Base-by-base conservation (phyloP, 2,797 vertebrate species). In the Dallia pectoralis region DNA sequence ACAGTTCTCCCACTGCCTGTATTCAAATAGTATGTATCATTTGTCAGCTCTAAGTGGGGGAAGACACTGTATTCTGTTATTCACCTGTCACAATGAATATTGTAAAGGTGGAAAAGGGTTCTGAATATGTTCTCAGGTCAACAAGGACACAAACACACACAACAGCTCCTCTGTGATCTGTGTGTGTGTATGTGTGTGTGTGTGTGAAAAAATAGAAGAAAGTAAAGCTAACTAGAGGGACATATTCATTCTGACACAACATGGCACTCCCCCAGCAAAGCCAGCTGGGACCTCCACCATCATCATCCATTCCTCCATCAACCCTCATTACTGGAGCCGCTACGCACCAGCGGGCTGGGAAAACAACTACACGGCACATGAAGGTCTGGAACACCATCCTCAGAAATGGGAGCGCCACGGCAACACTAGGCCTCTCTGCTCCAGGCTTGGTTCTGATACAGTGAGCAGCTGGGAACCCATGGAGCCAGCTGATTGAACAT, bases 271-370 rank as follows among this genome's bases (percentile, higher is more conserved):
- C 74, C 68, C 79, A 72, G 29, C 73, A 25, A 74, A 16, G 71
- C 81, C 79, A 85, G 78, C 87, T 85, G 78, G 68, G 80, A 49
- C 73, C 77, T 33, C 69, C 32, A 12, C 69, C 67, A 79, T 78
- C 80, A n/a, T n/a, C 73, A 44, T 44, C 40, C 40, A 4, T 12
- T 14, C 77, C 77, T 77, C 74, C 69, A 81, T 86, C 85, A 75
- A 74, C 83, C 79, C 66, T 85, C 74, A 80, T 87, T 79, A 88
- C 71, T 9, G 61, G n/a, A 19, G 49, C 62, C 16, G 16, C 36
- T 14, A 30, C 70, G 70, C 75, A 62, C 64, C 74, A 72, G 44
- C 76, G 30, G 72, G 81, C 76, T 70, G 71, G 82, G 70, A 83
- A 74, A 74, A 82, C 49, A 75, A 79, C 51, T 79, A 69, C 69